Evolutionary conservation across 92 coral and sea anemone genomes (phyloP).

Genomic region (Siderastrea siderea): DNA sequence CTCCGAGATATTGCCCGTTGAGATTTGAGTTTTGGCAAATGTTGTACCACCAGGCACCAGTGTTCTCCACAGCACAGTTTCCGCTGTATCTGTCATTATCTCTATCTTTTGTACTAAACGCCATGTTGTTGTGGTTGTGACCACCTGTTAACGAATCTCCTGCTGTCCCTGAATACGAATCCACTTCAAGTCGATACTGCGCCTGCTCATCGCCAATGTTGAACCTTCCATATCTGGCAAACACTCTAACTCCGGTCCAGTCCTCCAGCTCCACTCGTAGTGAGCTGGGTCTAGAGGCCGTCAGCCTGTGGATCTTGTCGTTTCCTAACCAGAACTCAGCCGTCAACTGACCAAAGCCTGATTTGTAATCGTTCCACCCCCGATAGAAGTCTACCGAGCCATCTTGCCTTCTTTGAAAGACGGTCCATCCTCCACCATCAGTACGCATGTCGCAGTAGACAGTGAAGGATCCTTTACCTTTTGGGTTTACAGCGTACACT

Average conservation of each 20-base stretch:
- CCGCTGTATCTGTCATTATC: neutral
- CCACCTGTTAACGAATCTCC: conserved; percentile 32
- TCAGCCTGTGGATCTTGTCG: conserved; percentile 72
- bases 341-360: conserved; percentile 67
- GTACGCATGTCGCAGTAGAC: conserved; percentile 74
- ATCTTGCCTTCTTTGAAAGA: conserved; percentile 63
- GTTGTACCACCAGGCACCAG: conserved; percentile 57
- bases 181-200: conserved; percentile 43
- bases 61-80: neutral
- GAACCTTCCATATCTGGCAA: conserved; percentile 54
- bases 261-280: conserved; percentile 73
- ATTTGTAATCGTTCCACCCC: conserved; percentile 59
- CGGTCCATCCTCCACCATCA: conserved; percentile 72
- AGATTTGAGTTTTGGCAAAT: neutral
- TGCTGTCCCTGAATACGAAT: conserved; percentile 62
- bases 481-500: conserved; percentile 54
- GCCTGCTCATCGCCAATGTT: conserved; percentile 37
- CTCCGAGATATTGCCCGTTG: conserved; percentile 39
- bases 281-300: conserved; percentile 26
- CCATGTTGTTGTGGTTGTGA: conserved; percentile 3
- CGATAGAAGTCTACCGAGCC: conserved; percentile 63
- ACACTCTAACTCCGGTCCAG: conserved; percentile 32
- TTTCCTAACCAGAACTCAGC: conserved; percentile 72
- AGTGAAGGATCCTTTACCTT: conserved; percentile 48
- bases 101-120: conserved; percentile 27